Percentiles rank a stretch among this genome's conserved stretches.
phyloP scores from a whole-genome alignment of 2,113 vertebrate genomes.

The Artemisiospiza belli region DNA sequence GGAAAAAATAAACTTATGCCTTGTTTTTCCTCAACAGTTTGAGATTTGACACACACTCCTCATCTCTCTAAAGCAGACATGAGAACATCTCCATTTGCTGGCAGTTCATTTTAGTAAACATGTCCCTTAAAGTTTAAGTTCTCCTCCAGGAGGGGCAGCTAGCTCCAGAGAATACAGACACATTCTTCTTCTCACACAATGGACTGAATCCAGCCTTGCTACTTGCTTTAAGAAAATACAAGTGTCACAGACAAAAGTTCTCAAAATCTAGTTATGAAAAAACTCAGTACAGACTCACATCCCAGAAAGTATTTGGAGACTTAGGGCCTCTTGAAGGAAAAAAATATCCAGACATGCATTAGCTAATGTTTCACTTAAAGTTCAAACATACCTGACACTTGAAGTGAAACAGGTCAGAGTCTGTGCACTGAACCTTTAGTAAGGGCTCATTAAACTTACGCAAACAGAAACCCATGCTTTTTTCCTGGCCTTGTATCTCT shows the following conservation, averaged over 20 bases:
- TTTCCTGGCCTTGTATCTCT: background rate
- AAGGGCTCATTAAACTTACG: background rate
- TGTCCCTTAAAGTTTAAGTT: background rate
- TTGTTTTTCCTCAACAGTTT: background rate
- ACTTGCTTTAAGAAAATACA: background rate
- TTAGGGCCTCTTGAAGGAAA: background rate
- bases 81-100: background rate
- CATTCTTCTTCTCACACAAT: background rate
- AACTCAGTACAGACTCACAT: background rate
- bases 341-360: background rate
- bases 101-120: background rate
- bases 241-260: background rate
- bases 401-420: constrained; percentile 25
- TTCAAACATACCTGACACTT: constrained; percentile 32
- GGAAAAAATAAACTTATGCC: background rate
- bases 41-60: background rate
- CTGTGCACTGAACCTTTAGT: background rate
- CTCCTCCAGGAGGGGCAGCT: background rate
- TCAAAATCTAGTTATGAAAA: background rate
- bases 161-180: background rate
- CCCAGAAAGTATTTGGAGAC: background rate
- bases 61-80: background rate
- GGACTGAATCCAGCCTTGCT: background rate
- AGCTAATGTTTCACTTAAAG: constrained; percentile 44
- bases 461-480: background rate